Evolutionary conservation across 2,113 vertebrate genomes (phyloP).

Genomic region (Barnardius zonarius): DNA sequence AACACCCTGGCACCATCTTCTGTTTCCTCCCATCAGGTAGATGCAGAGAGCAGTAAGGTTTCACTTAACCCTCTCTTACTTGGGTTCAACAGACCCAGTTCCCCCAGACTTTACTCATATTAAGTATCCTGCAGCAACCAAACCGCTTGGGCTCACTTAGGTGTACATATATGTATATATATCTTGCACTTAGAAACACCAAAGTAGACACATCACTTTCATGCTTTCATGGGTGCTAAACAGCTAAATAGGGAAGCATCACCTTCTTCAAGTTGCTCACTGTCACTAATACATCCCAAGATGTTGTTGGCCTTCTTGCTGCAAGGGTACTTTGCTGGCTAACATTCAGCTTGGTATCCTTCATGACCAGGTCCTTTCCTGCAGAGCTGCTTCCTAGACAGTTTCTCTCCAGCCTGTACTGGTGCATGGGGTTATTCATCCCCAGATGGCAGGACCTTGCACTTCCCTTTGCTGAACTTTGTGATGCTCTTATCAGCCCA

Average conservation of each 20-base stretch:
- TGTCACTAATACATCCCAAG: not conserved
- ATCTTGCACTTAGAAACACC: not conserved
- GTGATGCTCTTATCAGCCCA: not conserved
- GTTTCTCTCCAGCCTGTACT: not conserved
- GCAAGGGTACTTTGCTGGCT: not conserved
- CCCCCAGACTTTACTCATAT: not conserved
- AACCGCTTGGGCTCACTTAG: not conserved
- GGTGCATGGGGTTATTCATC: not conserved
- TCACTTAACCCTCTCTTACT: not conserved
- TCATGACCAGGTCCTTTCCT: not conserved
- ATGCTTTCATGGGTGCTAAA: not conserved
- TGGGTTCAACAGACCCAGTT: not conserved
- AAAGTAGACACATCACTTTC: not conserved
- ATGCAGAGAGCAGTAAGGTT: not conserved
- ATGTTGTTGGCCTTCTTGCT: not conserved
- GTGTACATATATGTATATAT: not conserved
- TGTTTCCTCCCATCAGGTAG: accelerated
- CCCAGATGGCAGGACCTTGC: not conserved
- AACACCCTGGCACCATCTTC: not conserved
- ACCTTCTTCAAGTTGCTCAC: not conserved
- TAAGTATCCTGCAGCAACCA: not conserved
- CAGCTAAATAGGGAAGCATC: not conserved
- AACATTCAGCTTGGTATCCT: accelerated
- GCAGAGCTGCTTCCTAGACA: not conserved
- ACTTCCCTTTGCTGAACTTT: not conserved